Conservation (phyloP, 2,888 invertebrate genomes). For the Branchinecta sandiegonensis region DNA sequence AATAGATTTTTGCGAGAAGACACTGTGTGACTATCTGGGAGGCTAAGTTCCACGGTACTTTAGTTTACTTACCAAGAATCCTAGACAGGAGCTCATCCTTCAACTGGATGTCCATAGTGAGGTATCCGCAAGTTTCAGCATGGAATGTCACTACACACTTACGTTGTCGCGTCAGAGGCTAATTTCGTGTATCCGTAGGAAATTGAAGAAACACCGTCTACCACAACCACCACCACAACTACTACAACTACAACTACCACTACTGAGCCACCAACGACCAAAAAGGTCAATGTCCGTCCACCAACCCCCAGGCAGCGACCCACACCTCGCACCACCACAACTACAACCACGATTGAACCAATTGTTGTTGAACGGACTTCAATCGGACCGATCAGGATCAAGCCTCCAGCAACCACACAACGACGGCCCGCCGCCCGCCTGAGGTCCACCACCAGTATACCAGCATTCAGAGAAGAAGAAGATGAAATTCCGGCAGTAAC, state of each 20-base stretch:
- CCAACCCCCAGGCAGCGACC: not conserved
- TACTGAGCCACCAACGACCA: constrained; percentile 22
- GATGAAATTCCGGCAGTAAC: not conserved
- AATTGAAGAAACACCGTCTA: constrained; percentile 7
- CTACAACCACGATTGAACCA: not conserved
- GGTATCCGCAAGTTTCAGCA: no score
- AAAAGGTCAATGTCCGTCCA: not conserved
- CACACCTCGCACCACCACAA: not conserved
- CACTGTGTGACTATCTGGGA: no score
- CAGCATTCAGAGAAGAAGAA: not conserved
- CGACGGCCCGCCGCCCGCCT: not conserved
- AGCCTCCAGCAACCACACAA: not conserved
- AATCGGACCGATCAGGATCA: constrained; percentile 2
- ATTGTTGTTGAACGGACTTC: not conserved
- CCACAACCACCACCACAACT: constrained; percentile 21
- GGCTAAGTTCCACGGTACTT: no score
- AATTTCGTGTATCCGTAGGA: no score
- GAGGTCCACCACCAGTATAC: not conserved
- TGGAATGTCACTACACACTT: no score
- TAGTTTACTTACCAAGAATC: no score
- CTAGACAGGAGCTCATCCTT: no score
- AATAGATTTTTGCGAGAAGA: no score
- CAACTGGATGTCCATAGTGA: no score
- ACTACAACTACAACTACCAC: constrained; percentile 19
- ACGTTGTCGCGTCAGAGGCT: no score